phyloP scores from a whole-genome alignment of 2,888 invertebrate genomes.

The Oscheius sp. region DNA sequence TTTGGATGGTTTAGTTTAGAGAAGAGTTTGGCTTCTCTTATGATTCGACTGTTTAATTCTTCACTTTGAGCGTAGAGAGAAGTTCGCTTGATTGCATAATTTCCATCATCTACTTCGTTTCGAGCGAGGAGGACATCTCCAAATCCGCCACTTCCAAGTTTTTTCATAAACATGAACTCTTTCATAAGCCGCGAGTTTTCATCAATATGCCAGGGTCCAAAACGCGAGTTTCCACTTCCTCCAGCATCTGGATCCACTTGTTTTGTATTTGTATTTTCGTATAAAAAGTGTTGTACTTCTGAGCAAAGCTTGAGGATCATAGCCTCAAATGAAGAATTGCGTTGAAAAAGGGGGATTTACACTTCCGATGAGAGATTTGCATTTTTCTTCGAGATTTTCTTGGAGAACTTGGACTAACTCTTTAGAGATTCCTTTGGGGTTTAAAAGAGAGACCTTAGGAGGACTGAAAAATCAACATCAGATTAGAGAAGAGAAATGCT shows the following conservation, averaged over 20 bases:
- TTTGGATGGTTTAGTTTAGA: conserved; percentile 95
- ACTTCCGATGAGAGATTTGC: conserved; percentile 2
- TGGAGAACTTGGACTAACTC: conserved; percentile 1
- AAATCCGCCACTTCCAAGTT: conserved; percentile 87
- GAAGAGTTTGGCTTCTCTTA: conserved; percentile 89
- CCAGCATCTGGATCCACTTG: too few species aligned
- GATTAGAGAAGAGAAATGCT: too few species aligned
- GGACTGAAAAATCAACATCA: too few species aligned
- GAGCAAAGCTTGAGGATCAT: conserved; percentile 37
- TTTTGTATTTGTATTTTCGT: conserved; percentile 41
- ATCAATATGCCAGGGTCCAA: not conserved
- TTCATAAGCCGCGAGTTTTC: conserved; percentile 27
- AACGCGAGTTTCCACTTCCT: not conserved
- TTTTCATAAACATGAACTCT: conserved; percentile 51
- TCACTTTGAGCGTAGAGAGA: conserved; percentile 72
- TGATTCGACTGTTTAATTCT: conserved; percentile 86
- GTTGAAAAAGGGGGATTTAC: too few species aligned
- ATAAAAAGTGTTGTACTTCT: conserved; percentile 35
- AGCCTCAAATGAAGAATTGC: too few species aligned
- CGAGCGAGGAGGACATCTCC: conserved; percentile 89
- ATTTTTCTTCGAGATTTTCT: conserved; percentile 6
- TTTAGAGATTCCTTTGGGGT: conserved; percentile 23
- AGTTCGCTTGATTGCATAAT: conserved; percentile 86
- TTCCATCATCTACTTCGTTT: conserved; percentile 89
- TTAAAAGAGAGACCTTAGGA: not conserved